Evolutionary conservation across 2,888 invertebrate genomes (phyloP).

Genomic region (Nomada goodeniana): DNA sequence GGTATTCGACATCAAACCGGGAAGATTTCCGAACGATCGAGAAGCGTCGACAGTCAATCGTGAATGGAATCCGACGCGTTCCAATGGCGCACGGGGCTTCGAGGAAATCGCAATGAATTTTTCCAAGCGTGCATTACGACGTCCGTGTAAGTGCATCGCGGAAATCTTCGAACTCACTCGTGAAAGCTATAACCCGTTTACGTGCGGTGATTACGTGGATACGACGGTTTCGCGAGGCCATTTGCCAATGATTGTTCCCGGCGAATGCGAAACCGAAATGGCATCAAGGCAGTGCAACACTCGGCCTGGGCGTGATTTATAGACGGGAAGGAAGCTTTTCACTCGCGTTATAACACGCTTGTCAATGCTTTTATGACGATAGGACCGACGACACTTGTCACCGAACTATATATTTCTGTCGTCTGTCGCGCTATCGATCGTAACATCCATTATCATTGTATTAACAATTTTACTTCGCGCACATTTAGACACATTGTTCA

Average conservation of each 20-base stretch:
- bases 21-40: not conserved
- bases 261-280: constrained; percentile 51
- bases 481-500: too few relatives aligned
- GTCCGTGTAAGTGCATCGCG: constrained; percentile 6
- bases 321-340: constrained; percentile 35
- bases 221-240: constrained; percentile 43
- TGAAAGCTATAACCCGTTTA: constrained; percentile 66
- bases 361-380: constrained; percentile 53
- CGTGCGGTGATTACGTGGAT: constrained; percentile 60
- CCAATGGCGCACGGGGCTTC: not conserved
- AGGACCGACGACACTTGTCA: constrained; percentile 42
- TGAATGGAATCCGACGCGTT: not conserved
- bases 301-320: constrained; percentile 51
- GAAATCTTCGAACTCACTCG: constrained; percentile 28
- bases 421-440: constrained; percentile 36
- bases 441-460: constrained; percentile 22
- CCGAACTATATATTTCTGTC: constrained; percentile 27
- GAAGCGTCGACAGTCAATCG: not conserved
- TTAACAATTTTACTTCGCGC: not conserved
- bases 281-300: constrained; percentile 1
- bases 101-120: constrained; percentile 32
- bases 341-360: constrained; percentile 12
- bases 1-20: not conserved
- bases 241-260: constrained; percentile 52
- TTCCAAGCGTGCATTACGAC: constrained; percentile 32